Base-by-base conservation (phyloP, 2,888 invertebrate species). In the Dromius quadrimaculatus region DNA sequence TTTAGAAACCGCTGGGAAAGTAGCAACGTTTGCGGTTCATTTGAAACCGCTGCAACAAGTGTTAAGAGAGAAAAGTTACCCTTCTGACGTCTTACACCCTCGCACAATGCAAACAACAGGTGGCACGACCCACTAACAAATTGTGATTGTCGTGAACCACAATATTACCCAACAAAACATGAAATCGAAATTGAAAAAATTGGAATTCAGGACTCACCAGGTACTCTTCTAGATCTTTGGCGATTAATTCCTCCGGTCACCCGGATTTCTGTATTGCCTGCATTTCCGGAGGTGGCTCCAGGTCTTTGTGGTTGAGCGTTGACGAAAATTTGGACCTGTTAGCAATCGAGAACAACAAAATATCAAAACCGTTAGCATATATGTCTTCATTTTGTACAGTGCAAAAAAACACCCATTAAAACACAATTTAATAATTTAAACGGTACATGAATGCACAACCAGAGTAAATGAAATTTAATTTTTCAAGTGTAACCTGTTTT, bases 261-360 rank as follows among this genome's bases (percentile, higher is more conserved):
- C 57, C 79, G 74, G 50, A 81, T 79, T 72, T 81, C 80, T 5
- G 79, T 79, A 28, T 78, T 77, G 11, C 78, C 78, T 50, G 77
- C 76, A 22, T 76, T 72, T 22, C 77, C 77, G 19, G 41, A 23
- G 15, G 22, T 41, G 4, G 5, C 77, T 19, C 78, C 78, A 62
- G 78, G 76, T 36, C 77, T 73, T 17, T 77, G n/a, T 22, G 59
- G 20, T 4, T 32, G 59, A 1, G 61, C 20, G 22, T 47, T 76
- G 3, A 81, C 78, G 34, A 80, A 75, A 64, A 81, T 80, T 71
- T 80, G 79, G 45, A 81, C 78, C 80, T 81, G 50, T 8, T 19
- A 15, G n/a, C n/a, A n/a, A n/a, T n/a, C n/a, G n/a, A 68, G 34
- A 73, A 70, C 54, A 66, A 47, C 4, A 34, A 36, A 41, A 15